phyloP scores from a whole-genome alignment of 2,113 vertebrate genomes.

The Fulmarus glacialis region DNA sequence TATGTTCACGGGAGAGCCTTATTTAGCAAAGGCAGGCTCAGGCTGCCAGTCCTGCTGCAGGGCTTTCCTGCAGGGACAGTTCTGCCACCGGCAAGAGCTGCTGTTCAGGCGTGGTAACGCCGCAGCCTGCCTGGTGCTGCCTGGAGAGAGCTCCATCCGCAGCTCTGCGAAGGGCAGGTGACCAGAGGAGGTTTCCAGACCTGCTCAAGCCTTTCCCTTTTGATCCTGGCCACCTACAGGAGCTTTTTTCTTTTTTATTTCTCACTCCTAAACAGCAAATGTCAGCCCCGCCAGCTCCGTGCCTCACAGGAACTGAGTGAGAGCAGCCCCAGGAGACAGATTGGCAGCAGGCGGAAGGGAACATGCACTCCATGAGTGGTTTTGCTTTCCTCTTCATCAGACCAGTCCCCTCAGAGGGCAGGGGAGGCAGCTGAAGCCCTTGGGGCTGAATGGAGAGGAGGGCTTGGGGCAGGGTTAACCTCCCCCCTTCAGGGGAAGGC shows the following conservation, averaged over 20 bases:
- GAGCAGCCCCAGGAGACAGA: not conserved
- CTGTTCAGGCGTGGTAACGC: not conserved
- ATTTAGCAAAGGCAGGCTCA: not conserved
- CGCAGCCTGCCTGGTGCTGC: not conserved
- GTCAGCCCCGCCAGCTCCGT: no score
- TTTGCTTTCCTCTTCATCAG: not conserved
- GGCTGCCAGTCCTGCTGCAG: accelerated
- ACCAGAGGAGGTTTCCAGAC: not conserved
- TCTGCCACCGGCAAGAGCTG: not conserved
- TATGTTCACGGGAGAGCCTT: no score
- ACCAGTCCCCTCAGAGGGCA: no score
- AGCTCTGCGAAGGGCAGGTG: not conserved
- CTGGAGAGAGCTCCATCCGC: not conserved
- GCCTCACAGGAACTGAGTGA: not conserved
- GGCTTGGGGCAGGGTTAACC: no score
- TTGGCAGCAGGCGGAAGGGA: no score
- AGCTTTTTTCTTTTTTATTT: no score
- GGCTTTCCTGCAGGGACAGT: not conserved
- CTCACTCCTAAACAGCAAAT: not conserved
- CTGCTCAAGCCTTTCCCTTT: not conserved
- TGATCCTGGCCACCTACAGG: no score
- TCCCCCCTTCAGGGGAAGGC: not conserved
- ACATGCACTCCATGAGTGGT: no score
- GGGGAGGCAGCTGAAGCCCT: not conserved
- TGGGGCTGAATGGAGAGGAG: not conserved